Conservation (phyloP, 2,113 vertebrate genomes). For the Urocolius indicus region DNA sequence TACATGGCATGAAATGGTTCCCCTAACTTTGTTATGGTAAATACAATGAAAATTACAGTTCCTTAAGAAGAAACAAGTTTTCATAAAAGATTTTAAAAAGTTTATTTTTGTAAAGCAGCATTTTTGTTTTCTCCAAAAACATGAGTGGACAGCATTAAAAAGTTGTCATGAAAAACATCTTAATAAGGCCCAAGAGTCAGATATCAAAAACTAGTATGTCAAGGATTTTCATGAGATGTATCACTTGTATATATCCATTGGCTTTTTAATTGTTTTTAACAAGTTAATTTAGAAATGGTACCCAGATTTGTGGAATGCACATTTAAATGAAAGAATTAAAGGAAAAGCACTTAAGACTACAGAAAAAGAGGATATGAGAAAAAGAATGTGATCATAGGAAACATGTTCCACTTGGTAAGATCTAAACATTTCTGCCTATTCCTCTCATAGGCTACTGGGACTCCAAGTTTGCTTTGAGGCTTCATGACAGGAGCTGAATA, state of each 20-base stretch:
- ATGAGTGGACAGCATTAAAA: neutral
- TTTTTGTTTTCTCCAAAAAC: neutral
- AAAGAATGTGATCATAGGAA: neutral
- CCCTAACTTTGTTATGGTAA: neutral
- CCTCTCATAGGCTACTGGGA: neutral
- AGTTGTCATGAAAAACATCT: neutral
- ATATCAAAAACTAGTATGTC: neutral
- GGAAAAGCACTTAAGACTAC: neutral
- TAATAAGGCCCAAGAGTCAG: neutral
- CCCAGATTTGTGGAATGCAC: neutral
- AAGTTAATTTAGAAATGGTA: neutral
- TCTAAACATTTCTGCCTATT: neutral
- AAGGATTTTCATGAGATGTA: neutral
- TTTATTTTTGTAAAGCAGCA: neutral
- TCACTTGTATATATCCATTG: neutral
- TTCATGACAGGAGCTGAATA: neutral
- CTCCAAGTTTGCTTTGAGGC: neutral
- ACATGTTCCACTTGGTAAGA: neutral
- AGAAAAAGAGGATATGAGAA: neutral
- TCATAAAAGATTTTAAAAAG: neutral
- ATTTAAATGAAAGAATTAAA: neutral
- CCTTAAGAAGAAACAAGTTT: neutral
- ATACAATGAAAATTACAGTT: neutral
- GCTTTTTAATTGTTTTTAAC: neutral
- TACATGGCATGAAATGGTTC: neutral